These are phyloP conservation scores for Poecilia latipinna DNA, from an alignment of 2,113 vertebrate genomes.

Conservation along the genomic window DNA sequence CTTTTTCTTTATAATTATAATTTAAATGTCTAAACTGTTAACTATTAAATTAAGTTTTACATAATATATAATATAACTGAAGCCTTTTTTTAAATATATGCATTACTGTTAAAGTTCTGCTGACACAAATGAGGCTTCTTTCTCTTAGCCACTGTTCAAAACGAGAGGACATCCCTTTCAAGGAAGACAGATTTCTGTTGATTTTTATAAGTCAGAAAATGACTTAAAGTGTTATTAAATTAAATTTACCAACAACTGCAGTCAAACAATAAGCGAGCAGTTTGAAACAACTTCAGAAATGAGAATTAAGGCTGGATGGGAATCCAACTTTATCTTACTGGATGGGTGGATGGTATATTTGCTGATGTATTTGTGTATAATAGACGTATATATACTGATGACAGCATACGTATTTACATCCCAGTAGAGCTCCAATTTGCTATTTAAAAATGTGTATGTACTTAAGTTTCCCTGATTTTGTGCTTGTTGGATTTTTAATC, in stretches of 20 bases:
- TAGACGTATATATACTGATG: not conserved
- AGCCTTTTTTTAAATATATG: not conserved
- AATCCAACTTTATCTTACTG: too few species aligned
- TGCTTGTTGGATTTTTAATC: not conserved
- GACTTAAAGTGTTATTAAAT: too few species aligned
- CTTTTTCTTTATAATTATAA: not conserved
- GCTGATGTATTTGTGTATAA: not conserved
- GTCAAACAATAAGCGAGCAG: too few species aligned
- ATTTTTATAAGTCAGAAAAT: too few species aligned
- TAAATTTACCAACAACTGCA: too few species aligned
- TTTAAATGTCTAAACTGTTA: not conserved
- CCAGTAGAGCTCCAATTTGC: not conserved
- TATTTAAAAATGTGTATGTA: not conserved
- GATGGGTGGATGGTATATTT: not conserved
- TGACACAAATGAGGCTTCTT: not conserved
- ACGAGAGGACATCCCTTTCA: too few species aligned
- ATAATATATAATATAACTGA: not conserved
- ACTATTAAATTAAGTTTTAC: not conserved
- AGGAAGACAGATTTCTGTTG: too few species aligned
- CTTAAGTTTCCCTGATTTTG: too few species aligned
- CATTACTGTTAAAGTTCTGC: not conserved
- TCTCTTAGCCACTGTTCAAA: too few species aligned
- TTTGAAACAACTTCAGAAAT: too few species aligned
- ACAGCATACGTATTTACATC: too few species aligned
- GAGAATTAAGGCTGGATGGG: too few species aligned